Evolutionary conservation across 2,113 vertebrate genomes (phyloP), one percentile per base, ranked within the genome.

Genomic region (Numenius arquata): DNA sequence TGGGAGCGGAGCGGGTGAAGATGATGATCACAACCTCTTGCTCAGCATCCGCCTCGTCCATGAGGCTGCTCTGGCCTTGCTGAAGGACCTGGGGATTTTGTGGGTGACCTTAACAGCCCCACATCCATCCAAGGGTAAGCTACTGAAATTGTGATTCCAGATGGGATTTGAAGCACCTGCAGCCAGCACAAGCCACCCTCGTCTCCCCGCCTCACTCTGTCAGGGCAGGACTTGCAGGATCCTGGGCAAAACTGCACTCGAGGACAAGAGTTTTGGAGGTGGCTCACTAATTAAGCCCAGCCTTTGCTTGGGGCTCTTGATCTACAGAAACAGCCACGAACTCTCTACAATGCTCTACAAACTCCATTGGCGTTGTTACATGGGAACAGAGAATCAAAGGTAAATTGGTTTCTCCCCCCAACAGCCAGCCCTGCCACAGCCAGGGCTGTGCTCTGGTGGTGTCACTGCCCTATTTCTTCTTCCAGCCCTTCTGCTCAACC

Each of bases 351-450:
- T 6, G 0, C 16, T 45, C 40, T 83, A 11, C 47, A 68, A n/a
- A 23, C 43, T 68, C 48, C 15, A 19, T 23, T 0, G 1, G 62
- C 3, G 3, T 10, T 38, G 9, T 3, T 45, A 38, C 1, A 0
- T 2, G 23, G 78, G 52, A 90, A 43, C 7, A 43, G 58, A 65
- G 43, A 45, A 50, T 3, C 38, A 27, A 62, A 89, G 68, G 55
- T 43, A 45, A 91, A 12, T 14, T 63, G 41, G 7, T 70, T 89
- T 78, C 21, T 62, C 2, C 6, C 26, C 15, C 12, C 12, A 61
- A 21, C 80, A 4, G 13, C 18, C 77, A 90, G 41, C 40, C 56
- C 70, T 40, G 5, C 40, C 14, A 21, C 59, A 17, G 19, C n/a
- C 52, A 38, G 43, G 32, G 26, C 53, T 93, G 45, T 52, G 63